phyloP scores from a whole-genome alignment of 2,113 vertebrate species.

The Capreolus pygargus region DNA sequence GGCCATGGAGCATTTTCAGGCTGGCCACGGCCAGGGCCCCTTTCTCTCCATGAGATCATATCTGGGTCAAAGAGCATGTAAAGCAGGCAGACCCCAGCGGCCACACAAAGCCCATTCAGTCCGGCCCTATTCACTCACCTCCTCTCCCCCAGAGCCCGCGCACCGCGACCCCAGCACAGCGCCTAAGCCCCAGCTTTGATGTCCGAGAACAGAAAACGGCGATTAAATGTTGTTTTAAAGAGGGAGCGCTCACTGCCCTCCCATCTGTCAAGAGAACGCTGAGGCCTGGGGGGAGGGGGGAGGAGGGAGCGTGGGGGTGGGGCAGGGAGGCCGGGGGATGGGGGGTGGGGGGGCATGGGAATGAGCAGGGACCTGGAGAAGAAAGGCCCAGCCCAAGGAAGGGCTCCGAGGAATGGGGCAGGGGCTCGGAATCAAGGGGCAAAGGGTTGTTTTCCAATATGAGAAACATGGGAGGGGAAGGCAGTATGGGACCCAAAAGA shows the following conservation, averaged over 20 bases:
- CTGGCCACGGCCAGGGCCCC: conserved; percentile 72
- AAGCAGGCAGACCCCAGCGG: conserved; percentile 80
- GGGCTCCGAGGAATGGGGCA: not conserved
- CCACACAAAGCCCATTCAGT: conserved; percentile 84
- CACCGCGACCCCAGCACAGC: conserved; percentile 49
- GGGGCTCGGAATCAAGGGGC: not conserved
- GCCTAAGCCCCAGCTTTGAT: conserved; percentile 77
- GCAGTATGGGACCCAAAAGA: not conserved
- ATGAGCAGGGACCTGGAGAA: not conserved
- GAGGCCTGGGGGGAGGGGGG: not conserved
- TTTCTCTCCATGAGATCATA: conserved; percentile 87
- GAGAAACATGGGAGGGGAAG: not conserved
- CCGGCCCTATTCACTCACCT: conserved; percentile 75
- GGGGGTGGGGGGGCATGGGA: not conserved
- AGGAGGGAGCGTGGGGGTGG: not conserved
- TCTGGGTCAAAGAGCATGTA: conserved; percentile 88
- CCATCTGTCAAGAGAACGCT: conserved; percentile 72
- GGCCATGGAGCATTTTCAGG: conserved; percentile 71
- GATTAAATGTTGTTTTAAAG: conserved; percentile 78
- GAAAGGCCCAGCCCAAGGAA: not conserved
- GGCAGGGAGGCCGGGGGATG: not conserved
- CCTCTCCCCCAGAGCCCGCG: conserved; percentile 71
- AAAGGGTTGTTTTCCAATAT: not conserved
- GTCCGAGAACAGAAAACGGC: conserved; percentile 72
- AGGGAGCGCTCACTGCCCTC: conserved; percentile 66